Evolutionary conservation across 2,888 invertebrate species (phyloP), one percentile per base, ranked within the genome.

Genomic region (Dynastes hyllus): DNA sequence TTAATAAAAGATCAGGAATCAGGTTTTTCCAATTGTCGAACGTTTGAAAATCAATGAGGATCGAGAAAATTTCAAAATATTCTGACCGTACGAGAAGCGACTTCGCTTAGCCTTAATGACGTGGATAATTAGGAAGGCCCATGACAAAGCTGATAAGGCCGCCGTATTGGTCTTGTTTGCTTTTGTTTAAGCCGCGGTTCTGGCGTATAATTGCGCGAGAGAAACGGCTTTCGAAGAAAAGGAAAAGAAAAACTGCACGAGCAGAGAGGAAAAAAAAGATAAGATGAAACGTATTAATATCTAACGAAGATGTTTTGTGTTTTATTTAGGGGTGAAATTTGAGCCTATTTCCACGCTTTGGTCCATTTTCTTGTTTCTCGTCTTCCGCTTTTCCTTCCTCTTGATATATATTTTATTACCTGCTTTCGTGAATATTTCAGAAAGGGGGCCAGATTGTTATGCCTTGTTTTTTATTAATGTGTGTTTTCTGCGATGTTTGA

Each of bases 281-380:
- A 51, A 73, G 58, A 73, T 73, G 73, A 73, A 73, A 61, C 58
- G 73, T 73, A 73, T 73, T 73, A 73, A 73, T 73, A 73, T 73
- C 73, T 73, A 73, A 73, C 73, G 73, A 73, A 58, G 58, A 58
- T 58, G 58, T 73, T 58, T 69, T 73, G 58, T 70, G 53, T 58
- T 73, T 58, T 73, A 73, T 73, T 73, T 58, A 73, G 58, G 37
- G 45, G 16, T 8, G 51, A 53, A 69, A 53, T 69, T 69, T 53
- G 22, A 40, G 40, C 40, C 40, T 8, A 8, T 69, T 69, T 51
- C 69, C 29, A 51, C 51, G 29, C 22, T 51, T 69, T 13, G 51
- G 29, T 13, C 29, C 8, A 32, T 50, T 69, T 27, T 29, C 13
- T 29, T 51, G 40, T 51, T 69, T 69, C 22, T 9, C 50, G 13